Percentiles rank a stretch among this genome's conserved stretches.
Conservation (phyloP, 2,888 invertebrate species). For the Trichogramma evanescens region DNA sequence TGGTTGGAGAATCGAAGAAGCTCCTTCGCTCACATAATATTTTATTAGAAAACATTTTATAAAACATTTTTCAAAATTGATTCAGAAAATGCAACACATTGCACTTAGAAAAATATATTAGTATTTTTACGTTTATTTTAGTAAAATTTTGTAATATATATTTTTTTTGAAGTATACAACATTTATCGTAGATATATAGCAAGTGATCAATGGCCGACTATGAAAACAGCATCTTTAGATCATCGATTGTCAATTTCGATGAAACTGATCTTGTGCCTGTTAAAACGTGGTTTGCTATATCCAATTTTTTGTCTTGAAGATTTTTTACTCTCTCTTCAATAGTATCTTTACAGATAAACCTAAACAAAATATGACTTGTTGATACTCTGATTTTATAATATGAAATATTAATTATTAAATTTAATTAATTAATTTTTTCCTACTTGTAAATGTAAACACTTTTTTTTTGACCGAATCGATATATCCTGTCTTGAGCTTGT, state of each 20-base stretch:
- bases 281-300: slow-evolving; percentile 70
- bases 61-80: slow-evolving; percentile 14
- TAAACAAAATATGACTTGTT: slow-evolving; percentile 36
- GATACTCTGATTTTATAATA: not conserved
- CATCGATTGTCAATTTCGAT: slow-evolving; percentile 71
- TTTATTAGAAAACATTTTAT: slow-evolving; percentile 5
- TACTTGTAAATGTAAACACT: slow-evolving; percentile 77
- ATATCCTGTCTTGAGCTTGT: slow-evolving; percentile 91
- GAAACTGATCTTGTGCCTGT: slow-evolving; percentile 60
- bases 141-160: not conserved
- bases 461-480: slow-evolving; percentile 81
- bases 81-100: not conserved
- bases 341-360: slow-evolving; percentile 76
- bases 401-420: not conserved
- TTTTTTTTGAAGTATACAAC: not conserved
- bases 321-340: slow-evolving; percentile 80
- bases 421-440: slow-evolving; percentile 26
- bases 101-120: slow-evolving; percentile 9
- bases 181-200: not conserved
- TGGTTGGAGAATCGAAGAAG: slow-evolving; percentile 22
- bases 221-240: slow-evolving; percentile 64
- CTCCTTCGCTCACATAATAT: slow-evolving; percentile 17
- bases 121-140: not conserved
- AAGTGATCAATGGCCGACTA: not conserved
- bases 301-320: slow-evolving; percentile 73